Percentiles rank a stretch among this genome's conserved stretches.
Evolutionary conservation across 2,888 invertebrate genomes (phyloP).

Genomic region (Eupithecia dodoneata): DNA sequence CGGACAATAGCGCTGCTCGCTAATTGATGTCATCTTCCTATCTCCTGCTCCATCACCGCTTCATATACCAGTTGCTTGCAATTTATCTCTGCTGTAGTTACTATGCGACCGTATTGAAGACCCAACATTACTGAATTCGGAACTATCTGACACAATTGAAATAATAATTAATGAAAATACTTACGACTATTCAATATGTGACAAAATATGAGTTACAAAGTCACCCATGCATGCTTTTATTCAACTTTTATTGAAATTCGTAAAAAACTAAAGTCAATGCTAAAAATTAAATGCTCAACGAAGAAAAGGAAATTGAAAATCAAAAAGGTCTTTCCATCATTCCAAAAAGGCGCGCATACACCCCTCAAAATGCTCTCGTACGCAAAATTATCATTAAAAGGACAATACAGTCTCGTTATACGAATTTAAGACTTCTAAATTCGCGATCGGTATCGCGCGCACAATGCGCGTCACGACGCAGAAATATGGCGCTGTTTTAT

Average conservation of each 20-base stretch:
- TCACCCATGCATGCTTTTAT: not conserved
- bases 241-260: not conserved
- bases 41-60: slow-evolving; percentile 72
- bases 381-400: slow-evolving; percentile 60
- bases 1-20: slow-evolving; percentile 67
- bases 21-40: slow-evolving; percentile 60
- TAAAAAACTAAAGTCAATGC: not conserved
- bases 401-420: slow-evolving; percentile 73
- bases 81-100: slow-evolving; percentile 61
- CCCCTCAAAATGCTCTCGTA: slow-evolving; percentile 44
- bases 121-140: not conserved
- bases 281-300: not conserved
- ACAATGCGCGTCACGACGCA: slow-evolving; percentile 82
- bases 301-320: not conserved
- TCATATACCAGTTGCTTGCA: slow-evolving; percentile 48
- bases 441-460: slow-evolving; percentile 82
- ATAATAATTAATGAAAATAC: not conserved
- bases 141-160: not conserved
- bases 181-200: not conserved
- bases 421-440: slow-evolving; percentile 82
- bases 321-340: slow-evolving; percentile 7
- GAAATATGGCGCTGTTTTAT: slow-evolving; percentile 84
- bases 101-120: not conserved
- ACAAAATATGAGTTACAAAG: not conserved
- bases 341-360: slow-evolving; percentile 17